Evolutionary conservation across 2,113 vertebrate genomes (phyloP), one percentile per base, ranked within the genome.

Genomic region (Tragelaphus strepsiceros): DNA sequence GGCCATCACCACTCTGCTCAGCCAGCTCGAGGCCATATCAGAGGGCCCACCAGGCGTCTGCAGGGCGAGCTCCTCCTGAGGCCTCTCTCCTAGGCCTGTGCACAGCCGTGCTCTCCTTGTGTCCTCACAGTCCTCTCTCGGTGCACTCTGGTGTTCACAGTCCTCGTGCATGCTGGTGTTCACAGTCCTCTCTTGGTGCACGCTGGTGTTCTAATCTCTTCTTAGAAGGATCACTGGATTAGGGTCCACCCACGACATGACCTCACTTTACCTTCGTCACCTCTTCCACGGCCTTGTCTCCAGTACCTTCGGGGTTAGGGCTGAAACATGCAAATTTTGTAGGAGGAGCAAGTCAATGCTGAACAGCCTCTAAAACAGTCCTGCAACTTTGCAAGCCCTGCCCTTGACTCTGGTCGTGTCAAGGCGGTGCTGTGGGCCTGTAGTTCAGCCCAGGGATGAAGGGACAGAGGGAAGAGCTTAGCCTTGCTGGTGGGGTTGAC

Each of bases 311-410:
- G 1, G 17, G 28, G 6, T 32, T 17, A 26, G 81, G 81, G 53
- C 53, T 26, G 21, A n/a, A 56, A 14, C 0, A 1, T 26, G 32
- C 32, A 56, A 4, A 56, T 56, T 56, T 10, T 26, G 19, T 83
- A 7, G 21, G n/a, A 12, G n/a, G 21, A 24, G 51, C 51, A 26
- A n/a, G 11, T 83, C 81, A 26, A 22, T 14, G 32, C 81, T 8
- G 21, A 54, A 46, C 21, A 10, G 30, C 81, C 62, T 58, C 35
- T 19, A 2, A 74, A 19, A 21, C 32, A 17, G 32, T 2, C 30
- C 1, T 2, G 6, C 51, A 4, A 0, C 11, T 39, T 4, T 46
- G 24, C 21, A 28, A 28, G 43, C 35, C 2, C 5, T 0, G 0
- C 2, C 21, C n/a, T 53, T 10, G 90, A 14, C 35, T 61, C 77